Conservation (phyloP, 2,113 vertebrate genomes). For the Oxygymnocypris stewartii region DNA sequence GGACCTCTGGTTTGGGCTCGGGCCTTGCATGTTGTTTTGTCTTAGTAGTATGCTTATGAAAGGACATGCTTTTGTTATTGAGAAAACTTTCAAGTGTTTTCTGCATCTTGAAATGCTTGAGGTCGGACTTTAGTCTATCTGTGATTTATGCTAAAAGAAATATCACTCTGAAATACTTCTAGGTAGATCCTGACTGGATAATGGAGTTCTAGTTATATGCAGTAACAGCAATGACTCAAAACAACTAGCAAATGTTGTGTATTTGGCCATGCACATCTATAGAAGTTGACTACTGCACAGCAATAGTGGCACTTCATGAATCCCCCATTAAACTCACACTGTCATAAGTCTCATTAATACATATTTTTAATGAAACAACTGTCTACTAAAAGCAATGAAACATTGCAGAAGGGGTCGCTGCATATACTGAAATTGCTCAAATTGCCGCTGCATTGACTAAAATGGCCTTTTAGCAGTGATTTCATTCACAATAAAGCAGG, state of each 20-base stretch:
- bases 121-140: too few species aligned
- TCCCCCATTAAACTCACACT: neutral
- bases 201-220: neutral
- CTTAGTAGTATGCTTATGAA: neutral
- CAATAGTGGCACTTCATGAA: neutral
- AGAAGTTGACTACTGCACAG: neutral
- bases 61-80: neutral
- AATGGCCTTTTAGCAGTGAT: neutral
- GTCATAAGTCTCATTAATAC: neutral
- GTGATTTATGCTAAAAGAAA: neutral
- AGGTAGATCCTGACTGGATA: neutral
- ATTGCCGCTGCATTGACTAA: neutral
- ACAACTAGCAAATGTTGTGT: neutral
- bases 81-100: neutral
- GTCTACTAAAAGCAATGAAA: neutral
- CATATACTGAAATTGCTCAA: too few species aligned
- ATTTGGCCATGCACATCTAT: neutral
- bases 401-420: neutral
- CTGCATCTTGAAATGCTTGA: neutral
- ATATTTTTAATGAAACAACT: neutral
- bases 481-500: neutral
- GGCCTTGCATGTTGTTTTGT: neutral
- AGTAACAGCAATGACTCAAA: neutral
- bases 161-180: neutral
- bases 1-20: neutral